A percentile compares a stretch with the other conserved stretches of the same genome.
Conservation (phyloP, 2,113 vertebrate genomes). For the Myotis davidii region DNA sequence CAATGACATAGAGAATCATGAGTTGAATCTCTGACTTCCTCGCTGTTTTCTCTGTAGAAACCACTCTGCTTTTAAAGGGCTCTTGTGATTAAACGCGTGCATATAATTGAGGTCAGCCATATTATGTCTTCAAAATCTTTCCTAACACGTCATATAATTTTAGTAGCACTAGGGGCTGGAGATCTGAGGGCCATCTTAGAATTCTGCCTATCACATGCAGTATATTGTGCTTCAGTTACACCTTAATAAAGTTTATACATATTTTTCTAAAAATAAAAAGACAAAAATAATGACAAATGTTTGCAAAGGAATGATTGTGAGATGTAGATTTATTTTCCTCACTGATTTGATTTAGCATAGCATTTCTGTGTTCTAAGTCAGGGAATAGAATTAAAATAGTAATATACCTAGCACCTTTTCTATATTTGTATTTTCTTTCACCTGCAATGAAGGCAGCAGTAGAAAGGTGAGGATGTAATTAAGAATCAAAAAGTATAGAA, state of each 20-base stretch:
- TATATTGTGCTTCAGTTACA: not conserved
- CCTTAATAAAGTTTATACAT: not conserved
- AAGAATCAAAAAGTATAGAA: not conserved
- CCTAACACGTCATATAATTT: not conserved
- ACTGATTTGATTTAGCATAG: not conserved
- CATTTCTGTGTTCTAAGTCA: not conserved
- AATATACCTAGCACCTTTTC: not conserved
- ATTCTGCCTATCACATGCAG: not conserved
- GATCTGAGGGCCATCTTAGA: not conserved
- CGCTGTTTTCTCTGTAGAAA: not conserved
- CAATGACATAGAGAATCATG: not conserved
- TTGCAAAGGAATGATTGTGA: not conserved
- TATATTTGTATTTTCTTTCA: conserved; percentile 17
- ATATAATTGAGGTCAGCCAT: not conserved
- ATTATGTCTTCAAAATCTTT: not conserved
- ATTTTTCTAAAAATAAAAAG: not conserved
- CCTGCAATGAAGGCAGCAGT: not conserved
- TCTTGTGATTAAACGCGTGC: not conserved
- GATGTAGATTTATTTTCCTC: not conserved
- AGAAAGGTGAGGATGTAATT: not conserved
- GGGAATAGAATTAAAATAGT: not conserved
- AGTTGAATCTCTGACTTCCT: not conserved
- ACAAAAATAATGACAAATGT: not conserved
- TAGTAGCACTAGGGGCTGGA: not conserved
- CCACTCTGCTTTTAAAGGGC: not conserved